Evolutionary conservation across 2,888 invertebrate species (phyloP).

Genomic region (Acleris holmiana): DNA sequence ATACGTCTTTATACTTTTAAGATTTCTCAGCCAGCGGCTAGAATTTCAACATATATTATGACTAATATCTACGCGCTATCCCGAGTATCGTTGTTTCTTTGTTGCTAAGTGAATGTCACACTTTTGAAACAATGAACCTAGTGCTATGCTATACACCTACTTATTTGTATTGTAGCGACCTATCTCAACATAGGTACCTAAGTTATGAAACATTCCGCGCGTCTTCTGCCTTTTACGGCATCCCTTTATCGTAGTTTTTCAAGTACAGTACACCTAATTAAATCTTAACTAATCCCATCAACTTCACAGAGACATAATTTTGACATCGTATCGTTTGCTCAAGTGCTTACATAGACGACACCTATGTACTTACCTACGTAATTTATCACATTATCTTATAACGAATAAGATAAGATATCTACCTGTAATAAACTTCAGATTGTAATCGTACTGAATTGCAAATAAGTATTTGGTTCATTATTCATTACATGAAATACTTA

Average conservation of each 20-base stretch:
- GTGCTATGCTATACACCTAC: neutral
- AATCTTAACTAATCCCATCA: slow-evolving; percentile 34
- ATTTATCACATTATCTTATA: slow-evolving; percentile 19
- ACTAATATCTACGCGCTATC: too few species aligned
- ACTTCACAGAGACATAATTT: slow-evolving; percentile 13
- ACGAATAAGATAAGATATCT: slow-evolving; percentile 33
- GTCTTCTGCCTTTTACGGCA: neutral
- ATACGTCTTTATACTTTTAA: too few species aligned
- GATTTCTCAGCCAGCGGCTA: too few species aligned
- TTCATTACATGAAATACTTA: neutral
- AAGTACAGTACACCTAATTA: slow-evolving; percentile 2
- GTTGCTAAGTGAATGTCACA: too few species aligned
- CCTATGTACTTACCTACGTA: neutral
- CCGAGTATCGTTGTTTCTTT: too few species aligned
- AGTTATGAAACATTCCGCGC: too few species aligned
- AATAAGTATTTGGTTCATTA: slow-evolving; percentile 11
- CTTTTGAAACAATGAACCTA: too few species aligned
- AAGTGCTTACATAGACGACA: too few species aligned
- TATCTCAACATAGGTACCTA: neutral
- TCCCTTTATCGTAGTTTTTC: slow-evolving; percentile 13
- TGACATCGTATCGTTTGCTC: slow-evolving; percentile 10
- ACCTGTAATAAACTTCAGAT: slow-evolving; percentile 16
- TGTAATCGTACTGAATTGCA: slow-evolving; percentile 8
- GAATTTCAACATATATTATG: too few species aligned
- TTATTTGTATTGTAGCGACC: neutral